Percentiles rank a stretch among this genome's conserved stretches.
These are phyloP conservation scores for Campaea margaritaria DNA, from an alignment of 2,888 invertebrate genomes.

Conservation along the genomic window DNA sequence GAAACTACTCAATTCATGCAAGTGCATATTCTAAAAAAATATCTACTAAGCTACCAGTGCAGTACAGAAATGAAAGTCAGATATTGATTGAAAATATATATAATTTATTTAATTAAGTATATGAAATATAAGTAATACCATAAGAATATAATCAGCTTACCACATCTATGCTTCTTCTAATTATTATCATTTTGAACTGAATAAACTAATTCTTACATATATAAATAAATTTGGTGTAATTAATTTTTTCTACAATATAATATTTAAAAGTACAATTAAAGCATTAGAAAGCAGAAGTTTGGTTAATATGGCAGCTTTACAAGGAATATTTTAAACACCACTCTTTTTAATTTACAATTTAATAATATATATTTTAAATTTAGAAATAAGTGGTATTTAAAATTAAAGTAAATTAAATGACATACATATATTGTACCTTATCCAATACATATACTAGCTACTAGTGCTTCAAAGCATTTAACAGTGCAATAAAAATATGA, in stretches of 20 bases:
- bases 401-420: conserved; percentile 43
- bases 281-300: conserved; percentile 69
- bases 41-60: conserved; percentile 2
- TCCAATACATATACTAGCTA: conserved; percentile 34
- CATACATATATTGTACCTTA: conserved; percentile 41
- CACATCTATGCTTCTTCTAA: conserved; percentile 38
- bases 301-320: conserved; percentile 59
- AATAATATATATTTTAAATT: too few relatives aligned
- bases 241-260: conserved; percentile 4
- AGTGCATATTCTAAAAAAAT: conserved; percentile 6
- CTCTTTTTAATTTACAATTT: not conserved
- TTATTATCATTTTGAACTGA: conserved; percentile 26
- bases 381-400: conserved; percentile 42
- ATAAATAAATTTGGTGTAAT: conserved; percentile 14
- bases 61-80: conserved; percentile 54
- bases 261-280: conserved; percentile 46
- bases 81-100: conserved; percentile 50
- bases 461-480: conserved; percentile 53
- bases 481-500: conserved; percentile 50
- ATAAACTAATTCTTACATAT: conserved; percentile 26
- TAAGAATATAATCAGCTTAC: conserved; percentile 36
- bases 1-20: conserved; percentile 19
- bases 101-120: conserved; percentile 54
- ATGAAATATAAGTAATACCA: conserved; percentile 35
- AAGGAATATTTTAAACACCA: conserved; percentile 47